phyloP scores from a whole-genome alignment of 2,113 vertebrate species.

The Riparia riparia region DNA sequence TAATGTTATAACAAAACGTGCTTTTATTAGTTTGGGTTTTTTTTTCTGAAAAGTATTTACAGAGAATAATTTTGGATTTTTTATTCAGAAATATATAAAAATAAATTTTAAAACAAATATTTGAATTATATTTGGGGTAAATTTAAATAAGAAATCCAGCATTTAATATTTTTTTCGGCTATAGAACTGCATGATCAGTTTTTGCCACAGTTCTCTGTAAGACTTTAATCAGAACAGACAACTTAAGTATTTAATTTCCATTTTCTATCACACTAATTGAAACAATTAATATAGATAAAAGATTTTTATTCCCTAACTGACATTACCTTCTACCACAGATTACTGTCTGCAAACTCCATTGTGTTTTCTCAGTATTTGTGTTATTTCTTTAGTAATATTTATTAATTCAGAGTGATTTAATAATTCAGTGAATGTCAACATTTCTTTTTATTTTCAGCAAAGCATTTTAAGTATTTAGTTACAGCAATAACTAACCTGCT shows the following conservation, averaged over 20 bases:
- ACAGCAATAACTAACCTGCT: neutral
- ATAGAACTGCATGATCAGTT: neutral
- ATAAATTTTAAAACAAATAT: neutral
- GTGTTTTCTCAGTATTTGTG: neutral
- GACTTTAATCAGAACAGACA: neutral
- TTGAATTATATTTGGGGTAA: neutral
- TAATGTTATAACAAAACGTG: neutral
- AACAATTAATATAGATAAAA: neutral
- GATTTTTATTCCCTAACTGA: neutral
- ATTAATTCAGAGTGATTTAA: neutral
- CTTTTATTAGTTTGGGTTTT: neutral
- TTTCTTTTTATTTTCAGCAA: neutral
- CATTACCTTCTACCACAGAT: neutral
- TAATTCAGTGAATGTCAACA: neutral
- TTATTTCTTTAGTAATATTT: neutral
- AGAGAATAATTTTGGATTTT: neutral
- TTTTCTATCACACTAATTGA: neutral
- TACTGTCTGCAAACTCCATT: neutral
- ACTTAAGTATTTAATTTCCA: neutral
- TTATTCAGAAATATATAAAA: neutral
- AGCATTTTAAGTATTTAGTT: neutral
- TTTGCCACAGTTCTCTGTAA: neutral
- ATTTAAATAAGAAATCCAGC: neutral
- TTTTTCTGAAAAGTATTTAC: neutral
- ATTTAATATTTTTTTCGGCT: neutral